Percentiles rank a stretch among this genome's conserved stretches.
phyloP scores from a whole-genome alignment of 1,140 invertebrate species.

The Sitodiplosis mosellana region DNA sequence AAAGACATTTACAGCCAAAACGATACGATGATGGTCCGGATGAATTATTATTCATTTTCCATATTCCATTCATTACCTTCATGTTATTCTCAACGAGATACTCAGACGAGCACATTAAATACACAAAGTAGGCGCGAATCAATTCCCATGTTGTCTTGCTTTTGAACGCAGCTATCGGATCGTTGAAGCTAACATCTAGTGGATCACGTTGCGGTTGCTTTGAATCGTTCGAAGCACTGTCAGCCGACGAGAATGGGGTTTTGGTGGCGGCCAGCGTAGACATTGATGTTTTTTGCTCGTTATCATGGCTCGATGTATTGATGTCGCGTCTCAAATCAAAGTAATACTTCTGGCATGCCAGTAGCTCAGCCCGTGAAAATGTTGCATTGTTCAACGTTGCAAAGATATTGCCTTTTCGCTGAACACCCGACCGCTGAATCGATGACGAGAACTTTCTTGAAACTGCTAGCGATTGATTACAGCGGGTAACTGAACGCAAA shows the following conservation, averaged over 20 bases:
- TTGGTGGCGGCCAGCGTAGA: conserved; percentile 2
- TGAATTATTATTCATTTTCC: not conserved
- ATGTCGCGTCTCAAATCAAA: not conserved
- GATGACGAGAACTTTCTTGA: not conserved
- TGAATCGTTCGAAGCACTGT: conserved; percentile 10
- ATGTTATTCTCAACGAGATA: conserved; percentile 88
- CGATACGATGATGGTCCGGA: not conserved
- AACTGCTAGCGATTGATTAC: not conserved
- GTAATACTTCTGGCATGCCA: not conserved
- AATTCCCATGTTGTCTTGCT: conserved; percentile 93
- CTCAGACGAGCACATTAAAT: conserved; percentile 78
- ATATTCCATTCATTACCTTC: conserved; percentile 41
- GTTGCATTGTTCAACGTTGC: not conserved
- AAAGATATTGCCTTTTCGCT: not conserved
- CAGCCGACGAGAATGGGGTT: conserved; percentile 13
- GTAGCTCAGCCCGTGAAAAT: not conserved
- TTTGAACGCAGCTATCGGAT: conserved; percentile 64
- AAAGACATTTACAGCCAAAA: not conserved
- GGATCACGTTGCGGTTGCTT: conserved; percentile 40
- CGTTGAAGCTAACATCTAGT: conserved; percentile 73
- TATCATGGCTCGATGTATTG: not conserved
- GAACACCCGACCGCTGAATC: not conserved
- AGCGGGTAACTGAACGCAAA: conserved; percentile 20
- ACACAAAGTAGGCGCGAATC: conserved; percentile 78
- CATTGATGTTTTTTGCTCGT: not conserved